A percentile compares a stretch with the other conserved stretches of the same genome.
These are phyloP conservation scores for Melitaea cinxia DNA, from an alignment of 1,140 invertebrate genomes.

Conservation along the genomic window DNA sequence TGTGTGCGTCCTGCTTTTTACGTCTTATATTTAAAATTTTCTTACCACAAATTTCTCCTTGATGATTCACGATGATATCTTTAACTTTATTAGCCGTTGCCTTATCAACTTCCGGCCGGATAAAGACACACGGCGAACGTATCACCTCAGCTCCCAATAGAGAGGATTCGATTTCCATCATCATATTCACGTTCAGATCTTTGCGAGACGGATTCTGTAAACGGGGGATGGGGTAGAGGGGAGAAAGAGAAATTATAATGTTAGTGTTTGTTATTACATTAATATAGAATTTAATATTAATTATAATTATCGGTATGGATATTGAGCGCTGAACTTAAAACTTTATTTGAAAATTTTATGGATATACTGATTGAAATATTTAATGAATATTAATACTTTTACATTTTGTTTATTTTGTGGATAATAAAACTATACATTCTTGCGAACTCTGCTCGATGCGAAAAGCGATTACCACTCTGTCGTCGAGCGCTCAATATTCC, in stretches of 20 bases:
- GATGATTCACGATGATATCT: constrained; percentile 94
- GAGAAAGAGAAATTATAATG: constrained; percentile 41
- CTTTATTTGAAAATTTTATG: no score
- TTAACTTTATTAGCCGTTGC: constrained; percentile 89
- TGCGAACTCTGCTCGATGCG: no score
- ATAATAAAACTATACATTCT: no score
- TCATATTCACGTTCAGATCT: constrained; percentile 97
- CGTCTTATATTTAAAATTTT: neutral
- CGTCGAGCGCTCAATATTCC: no score
- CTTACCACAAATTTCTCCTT: constrained; percentile 85
- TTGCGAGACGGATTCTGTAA: constrained; percentile 91
- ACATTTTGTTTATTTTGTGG: no score
- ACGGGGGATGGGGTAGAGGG: constrained; percentile 44
- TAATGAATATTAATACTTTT: no score
- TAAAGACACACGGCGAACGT: constrained; percentile 89
- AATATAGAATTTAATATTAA: no score
- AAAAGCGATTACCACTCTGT: no score
- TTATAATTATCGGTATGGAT: no score
- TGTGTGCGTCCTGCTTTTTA: no score
- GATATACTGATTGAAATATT: no score
- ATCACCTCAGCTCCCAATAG: constrained; percentile 92
- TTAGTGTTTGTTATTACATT: constrained; percentile 7
- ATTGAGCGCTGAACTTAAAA: no score
- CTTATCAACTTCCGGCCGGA: constrained; percentile 94
- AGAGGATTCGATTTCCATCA: constrained; percentile 94